These are phyloP conservation scores for Coccyzus lansbergi DNA, from an alignment of 2,797 vertebrate genomes.

Conservation along the genomic window DNA sequence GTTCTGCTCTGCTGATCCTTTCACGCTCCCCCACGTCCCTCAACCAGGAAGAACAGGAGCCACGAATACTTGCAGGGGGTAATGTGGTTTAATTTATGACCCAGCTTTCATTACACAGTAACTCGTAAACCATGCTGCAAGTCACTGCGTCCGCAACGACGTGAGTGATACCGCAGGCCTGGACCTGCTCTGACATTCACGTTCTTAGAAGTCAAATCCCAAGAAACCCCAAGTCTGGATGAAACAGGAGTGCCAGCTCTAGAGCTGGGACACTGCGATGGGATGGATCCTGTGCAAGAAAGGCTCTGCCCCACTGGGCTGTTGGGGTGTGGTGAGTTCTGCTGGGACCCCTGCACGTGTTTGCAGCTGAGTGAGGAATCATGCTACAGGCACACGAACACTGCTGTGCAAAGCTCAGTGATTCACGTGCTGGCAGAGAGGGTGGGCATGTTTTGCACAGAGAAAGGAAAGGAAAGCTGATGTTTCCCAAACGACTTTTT, in stretches of 20 bases:
- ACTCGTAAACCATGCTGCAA: background rate
- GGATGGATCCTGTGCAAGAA: rapidly evolving
- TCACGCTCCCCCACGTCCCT: background rate
- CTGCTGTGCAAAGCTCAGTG: background rate
- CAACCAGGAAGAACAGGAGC: conserved; percentile 31
- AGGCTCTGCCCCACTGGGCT: rapidly evolving
- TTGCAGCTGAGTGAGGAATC: background rate
- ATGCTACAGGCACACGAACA: background rate
- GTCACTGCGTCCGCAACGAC: background rate
- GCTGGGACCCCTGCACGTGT: rapidly evolving
- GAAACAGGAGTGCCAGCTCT: background rate
- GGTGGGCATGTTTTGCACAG: background rate
- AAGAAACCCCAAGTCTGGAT: background rate
- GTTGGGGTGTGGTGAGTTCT: background rate
- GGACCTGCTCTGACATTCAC: background rate
- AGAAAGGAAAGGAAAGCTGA: background rate
- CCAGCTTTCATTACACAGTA: conserved; percentile 52
- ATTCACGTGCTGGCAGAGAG: background rate
- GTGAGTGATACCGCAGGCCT: background rate
- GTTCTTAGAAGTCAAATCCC: background rate
- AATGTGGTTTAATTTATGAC: conserved; percentile 64
- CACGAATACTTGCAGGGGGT: background rate
- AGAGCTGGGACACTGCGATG: background rate
- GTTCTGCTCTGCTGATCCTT: background rate
- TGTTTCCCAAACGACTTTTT: background rate